Conservation (phyloP, 2,888 invertebrate genomes). For the Laothoe populi region DNA sequence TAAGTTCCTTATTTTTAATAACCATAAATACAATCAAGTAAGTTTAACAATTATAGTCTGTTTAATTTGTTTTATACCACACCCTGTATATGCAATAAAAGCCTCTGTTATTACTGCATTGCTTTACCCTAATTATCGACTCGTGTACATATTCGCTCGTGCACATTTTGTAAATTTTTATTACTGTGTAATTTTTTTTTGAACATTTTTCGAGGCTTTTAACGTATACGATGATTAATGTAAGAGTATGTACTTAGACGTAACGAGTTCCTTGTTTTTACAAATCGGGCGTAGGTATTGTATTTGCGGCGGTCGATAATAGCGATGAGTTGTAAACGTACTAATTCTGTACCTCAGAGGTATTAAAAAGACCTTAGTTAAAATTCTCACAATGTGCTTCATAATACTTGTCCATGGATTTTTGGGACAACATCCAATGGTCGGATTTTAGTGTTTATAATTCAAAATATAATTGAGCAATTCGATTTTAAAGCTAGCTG, state of each 20-base stretch:
- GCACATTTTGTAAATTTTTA: conserved; percentile 43
- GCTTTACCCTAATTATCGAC: not conserved
- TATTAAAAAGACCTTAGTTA: not conserved
- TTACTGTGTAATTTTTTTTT: conserved; percentile 63
- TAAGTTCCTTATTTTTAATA: not conserved
- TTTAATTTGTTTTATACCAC: not conserved
- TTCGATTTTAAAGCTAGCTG: too few relatives aligned
- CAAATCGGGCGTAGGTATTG: conserved; percentile 63
- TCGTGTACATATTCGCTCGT: conserved; percentile 20
- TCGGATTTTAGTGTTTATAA: too few relatives aligned
- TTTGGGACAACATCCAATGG: too few relatives aligned
- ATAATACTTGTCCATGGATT: too few relatives aligned
- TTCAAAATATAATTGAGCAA: too few relatives aligned
- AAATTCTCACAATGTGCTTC: too few relatives aligned
- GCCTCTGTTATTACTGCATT: conserved; percentile 12
- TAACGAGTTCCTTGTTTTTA: conserved; percentile 78
- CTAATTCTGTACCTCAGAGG: conserved; percentile 9
- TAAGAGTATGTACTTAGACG: conserved; percentile 82
- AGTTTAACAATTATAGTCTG: not conserved
- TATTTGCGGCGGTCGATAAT: conserved; percentile 33
- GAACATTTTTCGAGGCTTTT: conserved; percentile 82
- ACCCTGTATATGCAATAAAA: conserved; percentile 3
- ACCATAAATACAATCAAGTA: not conserved
- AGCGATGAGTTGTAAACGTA: conserved; percentile 10
- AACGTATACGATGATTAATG: conserved; percentile 80